Percentiles rank a stretch among this genome's conserved stretches.
These are phyloP conservation scores for Drosophila suboccidentalis DNA, from an alignment of 2,888 invertebrate genomes.

Conservation along the genomic window DNA sequence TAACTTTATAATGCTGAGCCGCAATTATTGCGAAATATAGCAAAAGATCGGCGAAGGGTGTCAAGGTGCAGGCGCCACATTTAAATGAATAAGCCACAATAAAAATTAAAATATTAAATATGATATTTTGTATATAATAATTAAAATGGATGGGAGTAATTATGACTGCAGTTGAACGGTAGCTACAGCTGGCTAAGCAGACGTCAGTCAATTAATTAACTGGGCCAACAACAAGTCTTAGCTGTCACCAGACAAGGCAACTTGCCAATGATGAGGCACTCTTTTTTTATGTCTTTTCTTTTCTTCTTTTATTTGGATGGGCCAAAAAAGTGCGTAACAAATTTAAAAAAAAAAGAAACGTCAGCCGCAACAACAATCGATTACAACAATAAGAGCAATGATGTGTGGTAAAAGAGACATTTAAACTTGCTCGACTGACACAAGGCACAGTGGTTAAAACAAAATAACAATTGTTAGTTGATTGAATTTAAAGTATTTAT, in stretches of 20 bases:
- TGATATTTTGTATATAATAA: conserved; percentile 15
- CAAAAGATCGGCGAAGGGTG: conserved; percentile 53
- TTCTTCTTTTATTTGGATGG: conserved; percentile 25
- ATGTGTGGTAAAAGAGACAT: conserved; percentile 31
- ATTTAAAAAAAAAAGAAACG: conserved; percentile 16
- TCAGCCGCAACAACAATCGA: conserved; percentile 12
- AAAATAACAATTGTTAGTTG: not conserved
- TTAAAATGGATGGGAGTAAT: conserved; percentile 23
- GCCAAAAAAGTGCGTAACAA: conserved; percentile 50
- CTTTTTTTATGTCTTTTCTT: conserved; percentile 14
- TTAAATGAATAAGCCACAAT: conserved; percentile 21
- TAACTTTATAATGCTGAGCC: conserved; percentile 39
- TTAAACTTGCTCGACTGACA: conserved; percentile 23
- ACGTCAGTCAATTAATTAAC: conserved; percentile 61
- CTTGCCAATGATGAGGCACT: conserved; percentile 35
- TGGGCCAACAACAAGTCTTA: conserved; percentile 47
- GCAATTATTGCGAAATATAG: conserved; percentile 56
- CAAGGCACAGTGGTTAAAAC: conserved; percentile 28
- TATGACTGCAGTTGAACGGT: conserved; percentile 46
- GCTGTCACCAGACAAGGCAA: conserved; percentile 36
- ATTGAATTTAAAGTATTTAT: no score
- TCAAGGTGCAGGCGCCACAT: conserved; percentile 58
- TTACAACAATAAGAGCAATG: conserved; percentile 10
- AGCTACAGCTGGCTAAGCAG: conserved; percentile 17
- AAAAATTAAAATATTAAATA: conserved; percentile 40